These are phyloP conservation scores for Cavia aperea DNA, from an alignment of 2,113 vertebrate species.

Conservation along the genomic window DNA sequence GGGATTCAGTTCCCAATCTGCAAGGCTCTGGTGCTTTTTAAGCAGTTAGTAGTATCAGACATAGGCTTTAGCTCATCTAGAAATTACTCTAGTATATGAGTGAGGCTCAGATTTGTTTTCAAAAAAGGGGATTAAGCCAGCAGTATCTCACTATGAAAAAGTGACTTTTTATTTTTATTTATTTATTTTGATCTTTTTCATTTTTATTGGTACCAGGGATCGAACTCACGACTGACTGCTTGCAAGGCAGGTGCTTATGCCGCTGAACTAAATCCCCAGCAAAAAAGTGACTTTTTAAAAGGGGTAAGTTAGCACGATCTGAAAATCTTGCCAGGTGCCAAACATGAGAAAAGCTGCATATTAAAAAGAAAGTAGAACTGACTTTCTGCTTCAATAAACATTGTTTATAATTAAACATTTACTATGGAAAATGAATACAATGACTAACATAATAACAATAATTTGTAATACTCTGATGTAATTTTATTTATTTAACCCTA, in stretches of 20 bases:
- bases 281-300: not conserved
- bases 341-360: not conserved
- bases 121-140: not conserved
- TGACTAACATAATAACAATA: not conserved
- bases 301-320: not conserved
- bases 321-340: not conserved
- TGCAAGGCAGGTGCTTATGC: too few relatives aligned
- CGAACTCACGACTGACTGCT: too few relatives aligned
- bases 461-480: not conserved
- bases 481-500: not conserved
- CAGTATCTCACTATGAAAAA: not conserved
- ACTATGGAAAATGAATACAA: slow-evolving; percentile 22
- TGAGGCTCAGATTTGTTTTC: not conserved
- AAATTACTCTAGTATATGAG: not conserved
- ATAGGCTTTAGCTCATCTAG: not conserved
- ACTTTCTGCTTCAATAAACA: not conserved
- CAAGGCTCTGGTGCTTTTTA: not conserved
- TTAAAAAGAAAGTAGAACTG: not conserved
- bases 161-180: not conserved
- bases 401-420: slow-evolving; percentile 17
- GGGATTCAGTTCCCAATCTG: not conserved
- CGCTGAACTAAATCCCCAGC: too few relatives aligned
- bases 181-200: too few relatives aligned
- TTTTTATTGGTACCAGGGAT: too few relatives aligned
- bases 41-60: not conserved